Evolutionary conservation across 2,797 vertebrate species (phyloP).

Genomic region (Rhynchonycteris naso): DNA sequence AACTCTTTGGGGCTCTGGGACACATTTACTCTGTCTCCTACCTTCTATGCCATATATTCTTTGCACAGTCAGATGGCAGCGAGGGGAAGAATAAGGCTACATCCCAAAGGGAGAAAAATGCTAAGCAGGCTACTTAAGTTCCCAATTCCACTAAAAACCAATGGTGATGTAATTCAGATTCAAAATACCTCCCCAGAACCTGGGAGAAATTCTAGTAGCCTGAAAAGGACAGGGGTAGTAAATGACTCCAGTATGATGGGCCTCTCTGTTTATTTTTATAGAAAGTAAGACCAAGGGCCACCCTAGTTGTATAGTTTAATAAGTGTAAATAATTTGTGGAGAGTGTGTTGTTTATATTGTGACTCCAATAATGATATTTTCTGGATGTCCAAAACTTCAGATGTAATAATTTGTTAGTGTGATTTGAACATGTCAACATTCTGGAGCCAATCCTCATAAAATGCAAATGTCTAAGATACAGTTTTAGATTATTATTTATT

Average conservation of each 20-base stretch:
- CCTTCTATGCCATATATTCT: not conserved
- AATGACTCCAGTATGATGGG: not conserved
- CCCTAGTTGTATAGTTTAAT: not conserved
- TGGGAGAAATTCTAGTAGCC: not conserved
- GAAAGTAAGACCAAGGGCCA: not conserved
- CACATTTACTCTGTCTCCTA: not conserved
- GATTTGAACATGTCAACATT: not conserved
- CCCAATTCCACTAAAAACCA: not conserved
- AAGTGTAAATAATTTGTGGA: not conserved
- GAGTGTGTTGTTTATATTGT: not conserved
- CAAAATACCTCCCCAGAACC: not conserved
- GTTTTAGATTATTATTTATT: constrained; percentile 2
- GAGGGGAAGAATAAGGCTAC: not conserved
- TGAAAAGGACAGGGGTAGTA: not conserved
- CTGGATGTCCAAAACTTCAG: not conserved
- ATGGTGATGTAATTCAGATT: not conserved
- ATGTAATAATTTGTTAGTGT: not conserved
- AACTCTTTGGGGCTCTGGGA: not conserved
- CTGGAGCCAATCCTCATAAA: not conserved
- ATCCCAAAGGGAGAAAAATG: not conserved
- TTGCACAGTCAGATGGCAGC: not conserved
- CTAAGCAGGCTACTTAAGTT: not conserved
- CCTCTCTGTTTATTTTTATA: not conserved
- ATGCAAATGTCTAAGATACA: not conserved
- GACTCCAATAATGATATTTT: not conserved